Conservation (phyloP, 2,888 invertebrate genomes). For the Oscheius sp. region DNA sequence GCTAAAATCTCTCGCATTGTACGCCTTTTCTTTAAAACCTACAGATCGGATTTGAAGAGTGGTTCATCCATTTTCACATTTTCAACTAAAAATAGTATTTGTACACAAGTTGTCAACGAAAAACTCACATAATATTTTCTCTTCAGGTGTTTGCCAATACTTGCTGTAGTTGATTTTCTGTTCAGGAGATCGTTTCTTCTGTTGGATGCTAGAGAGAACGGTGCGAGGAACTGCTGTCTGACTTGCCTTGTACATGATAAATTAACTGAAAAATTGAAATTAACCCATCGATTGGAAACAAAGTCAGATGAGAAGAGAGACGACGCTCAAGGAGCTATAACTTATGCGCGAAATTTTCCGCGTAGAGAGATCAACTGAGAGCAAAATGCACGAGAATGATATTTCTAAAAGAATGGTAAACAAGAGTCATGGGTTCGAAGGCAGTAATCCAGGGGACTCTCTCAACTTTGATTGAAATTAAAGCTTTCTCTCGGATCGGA, state of each 20-base stretch:
- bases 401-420: not conserved
- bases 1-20: not conserved
- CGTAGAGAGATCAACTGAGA: constrained; percentile 15
- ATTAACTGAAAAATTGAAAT: constrained; percentile 13
- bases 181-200: constrained; percentile 21
- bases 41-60: constrained; percentile 27
- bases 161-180: constrained; percentile 21
- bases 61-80: constrained; percentile 20
- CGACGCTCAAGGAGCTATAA: not conserved
- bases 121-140: constrained; percentile 23
- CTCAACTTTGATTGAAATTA: not conserved
- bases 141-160: constrained; percentile 26
- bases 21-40: not conserved
- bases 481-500: not conserved
- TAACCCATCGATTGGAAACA: not conserved
- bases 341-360: not conserved
- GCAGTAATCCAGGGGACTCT: not conserved
- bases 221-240: constrained; percentile 29
- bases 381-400: constrained; percentile 4
- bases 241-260: constrained; percentile 32
- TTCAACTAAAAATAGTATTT: constrained; percentile 11
- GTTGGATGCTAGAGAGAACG: constrained; percentile 21
- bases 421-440: not conserved
- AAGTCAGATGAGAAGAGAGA: not conserved
- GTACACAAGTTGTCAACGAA: not conserved